Conservation (phyloP, 2,113 vertebrate genomes). For the Andinoacara biseriatus region DNA sequence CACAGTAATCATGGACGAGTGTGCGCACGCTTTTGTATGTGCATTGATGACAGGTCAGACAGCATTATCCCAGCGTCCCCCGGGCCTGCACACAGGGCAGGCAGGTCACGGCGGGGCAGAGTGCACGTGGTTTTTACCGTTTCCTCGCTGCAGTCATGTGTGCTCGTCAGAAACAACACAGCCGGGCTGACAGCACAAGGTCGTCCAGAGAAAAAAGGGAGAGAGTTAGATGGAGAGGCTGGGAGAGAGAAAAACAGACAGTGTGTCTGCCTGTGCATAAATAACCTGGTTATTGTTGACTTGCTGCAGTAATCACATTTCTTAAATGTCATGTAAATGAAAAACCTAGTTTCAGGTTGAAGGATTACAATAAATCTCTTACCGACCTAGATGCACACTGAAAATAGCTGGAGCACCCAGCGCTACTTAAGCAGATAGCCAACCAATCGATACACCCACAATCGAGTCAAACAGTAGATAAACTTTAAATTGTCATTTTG, state of each 20-base stretch:
- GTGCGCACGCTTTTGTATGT: constrained; percentile 10
- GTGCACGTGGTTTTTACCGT: constrained; percentile 47
- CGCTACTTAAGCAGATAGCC: neutral
- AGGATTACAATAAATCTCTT: neutral
- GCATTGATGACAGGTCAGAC: constrained; percentile 55
- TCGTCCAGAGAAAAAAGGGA: constrained; percentile 13
- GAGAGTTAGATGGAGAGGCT: constrained; percentile 10
- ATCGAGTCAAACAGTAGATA: neutral
- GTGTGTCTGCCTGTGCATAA: constrained; percentile 4
- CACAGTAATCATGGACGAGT: neutral
- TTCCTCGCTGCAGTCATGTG: constrained; percentile 41
- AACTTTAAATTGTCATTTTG: neutral
- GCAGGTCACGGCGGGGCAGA: constrained; percentile 18
- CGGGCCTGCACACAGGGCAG: constrained; percentile 6
- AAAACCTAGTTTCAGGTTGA: constrained; percentile 12
- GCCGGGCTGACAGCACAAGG: constrained; percentile 61
- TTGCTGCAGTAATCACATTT: constrained; percentile 19
- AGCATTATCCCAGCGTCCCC: constrained; percentile 53
- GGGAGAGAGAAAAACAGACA: constrained; percentile 25
- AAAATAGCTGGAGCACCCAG: neutral
- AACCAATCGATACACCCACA: neutral
- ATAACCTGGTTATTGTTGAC: constrained; percentile 26
- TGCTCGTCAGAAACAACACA: constrained; percentile 49
- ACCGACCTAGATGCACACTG: neutral
- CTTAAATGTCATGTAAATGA: constrained; percentile 20